Base-by-base conservation (phyloP, 2,888 invertebrate species). In the Sialis lutaria region DNA sequence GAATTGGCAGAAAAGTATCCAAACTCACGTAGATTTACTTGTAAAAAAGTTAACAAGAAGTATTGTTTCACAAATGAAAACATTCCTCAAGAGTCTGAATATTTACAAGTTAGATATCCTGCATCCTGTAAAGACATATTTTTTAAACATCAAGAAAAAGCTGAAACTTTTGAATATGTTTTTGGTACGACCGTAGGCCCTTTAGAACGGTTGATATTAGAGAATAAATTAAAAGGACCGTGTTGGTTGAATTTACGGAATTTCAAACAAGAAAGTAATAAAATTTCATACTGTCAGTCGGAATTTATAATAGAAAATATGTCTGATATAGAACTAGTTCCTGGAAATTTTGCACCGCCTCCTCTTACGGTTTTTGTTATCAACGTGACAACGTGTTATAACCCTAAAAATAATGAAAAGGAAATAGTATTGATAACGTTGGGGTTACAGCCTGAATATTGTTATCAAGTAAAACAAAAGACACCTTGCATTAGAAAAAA, bases 211-310 rank as follows among this genome's bases (percentile, higher is more conserved):
- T 75, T 99, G 44, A 65, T 99, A 4, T 67, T 97, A 5, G 92
- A 93, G 54, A 74, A 86, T 44, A 89, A 88, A 61, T 81, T 99
- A 52, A 93, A 91, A 64, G 98, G 98, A 0, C 98, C 98, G 0
- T 84, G 90, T 55, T 99, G 98, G 98, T 62, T 99, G 45, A 87
- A 92, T 56, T 69, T 98, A 2, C 77, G 75, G 47, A 66, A 70
- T 53, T 70, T 79, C n/a, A 70, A 77, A 49, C 67, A 77, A 2
- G 77, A 79, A 1, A 71, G 69, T 33, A 77, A 79, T 52, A 77
- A 80, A 46, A 70, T 84, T 31, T 88, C 86, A 49, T 93, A 92
- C 90, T 91, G 91, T 59, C 86, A 86, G 64, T 65, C 84, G 8
- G 92, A 93, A 64, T 77, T 84, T 2, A 67, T 73, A 49, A 77